These are phyloP conservation scores for Pyrrhosoma nymphula DNA, from an alignment of 2,888 invertebrate species.

Conservation along the genomic window DNA sequence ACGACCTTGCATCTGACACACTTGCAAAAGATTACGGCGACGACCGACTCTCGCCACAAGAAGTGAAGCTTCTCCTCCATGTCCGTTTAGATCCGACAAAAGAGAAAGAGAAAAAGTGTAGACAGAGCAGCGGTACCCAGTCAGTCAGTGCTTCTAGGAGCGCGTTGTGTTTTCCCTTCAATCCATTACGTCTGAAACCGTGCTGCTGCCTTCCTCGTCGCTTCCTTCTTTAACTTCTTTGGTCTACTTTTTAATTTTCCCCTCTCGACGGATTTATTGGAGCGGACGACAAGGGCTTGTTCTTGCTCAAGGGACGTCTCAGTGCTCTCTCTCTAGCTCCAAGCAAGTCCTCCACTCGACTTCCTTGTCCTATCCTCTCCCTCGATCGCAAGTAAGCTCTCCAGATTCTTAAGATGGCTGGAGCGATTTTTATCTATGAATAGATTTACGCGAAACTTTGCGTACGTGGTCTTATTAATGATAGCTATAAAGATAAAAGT, in stretches of 20 bases:
- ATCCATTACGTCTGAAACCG: neutral
- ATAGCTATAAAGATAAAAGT: too few species aligned
- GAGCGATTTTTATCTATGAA: too few species aligned
- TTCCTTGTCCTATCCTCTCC: too few species aligned
- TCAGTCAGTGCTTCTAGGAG: neutral
- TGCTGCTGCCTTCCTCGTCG: neutral
- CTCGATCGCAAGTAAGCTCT: neutral
- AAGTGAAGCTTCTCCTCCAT: neutral
- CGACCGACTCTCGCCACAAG: neutral
- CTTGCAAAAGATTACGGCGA: neutral
- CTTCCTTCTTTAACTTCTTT: neutral
- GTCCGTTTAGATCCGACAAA: neutral
- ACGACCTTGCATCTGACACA: neutral
- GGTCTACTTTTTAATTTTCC: conserved; percentile 23
- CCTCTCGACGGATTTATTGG: neutral
- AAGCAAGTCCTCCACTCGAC: neutral
- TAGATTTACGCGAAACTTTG: too few species aligned
- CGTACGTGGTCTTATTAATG: too few species aligned
- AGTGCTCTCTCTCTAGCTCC: neutral
- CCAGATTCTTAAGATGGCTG: neutral
- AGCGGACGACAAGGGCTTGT: neutral
- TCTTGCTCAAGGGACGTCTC: neutral
- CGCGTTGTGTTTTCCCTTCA: neutral
- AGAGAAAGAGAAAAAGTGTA: neutral
- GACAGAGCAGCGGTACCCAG: neutral